phyloP scores from a whole-genome alignment of 2,113 vertebrate genomes.

The Leptobrachium leishanense region DNA sequence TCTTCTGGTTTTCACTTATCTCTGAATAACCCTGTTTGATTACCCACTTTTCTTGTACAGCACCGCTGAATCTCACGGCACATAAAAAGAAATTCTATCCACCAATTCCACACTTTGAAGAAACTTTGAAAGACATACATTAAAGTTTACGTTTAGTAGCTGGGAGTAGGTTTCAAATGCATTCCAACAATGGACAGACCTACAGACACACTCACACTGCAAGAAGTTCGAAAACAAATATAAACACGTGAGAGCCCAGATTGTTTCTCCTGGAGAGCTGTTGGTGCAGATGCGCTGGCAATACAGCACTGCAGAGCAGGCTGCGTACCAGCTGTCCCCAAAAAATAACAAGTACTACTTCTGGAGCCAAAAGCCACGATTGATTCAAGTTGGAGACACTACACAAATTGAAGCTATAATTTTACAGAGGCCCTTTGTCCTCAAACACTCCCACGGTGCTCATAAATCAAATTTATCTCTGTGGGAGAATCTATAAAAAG shows the following conservation, averaged over 20 bases:
- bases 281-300: conserved; percentile 35
- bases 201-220: too few species aligned
- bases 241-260: conserved; percentile 2
- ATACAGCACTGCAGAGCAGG: conserved; percentile 28
- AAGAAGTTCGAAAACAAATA: too few species aligned
- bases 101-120: too few species aligned
- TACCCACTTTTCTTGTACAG: too few species aligned
- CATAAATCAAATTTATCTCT: conserved; percentile 36
- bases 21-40: too few species aligned
- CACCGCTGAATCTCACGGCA: too few species aligned
- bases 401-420: conserved; percentile 43
- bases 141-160: too few species aligned
- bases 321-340: conserved; percentile 41
- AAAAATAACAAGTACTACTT: conserved; percentile 28
- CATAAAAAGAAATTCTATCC: too few species aligned
- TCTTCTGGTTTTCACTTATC: too few species aligned
- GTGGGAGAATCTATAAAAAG: conserved; percentile 25
- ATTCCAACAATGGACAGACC: too few species aligned
- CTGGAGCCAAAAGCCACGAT: conserved; percentile 26
- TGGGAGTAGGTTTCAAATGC: too few species aligned
- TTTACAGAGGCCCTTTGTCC: conserved; percentile 37
- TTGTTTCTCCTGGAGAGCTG: conserved; percentile 32
- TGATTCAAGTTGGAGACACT: conserved; percentile 36
- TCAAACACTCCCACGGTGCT: conserved; percentile 16
- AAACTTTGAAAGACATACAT: too few species aligned